Percentiles rank a stretch among this genome's conserved stretches.
These are phyloP conservation scores for Andrena bicolor DNA, from an alignment of 2,888 invertebrate species.

Conservation along the genomic window DNA sequence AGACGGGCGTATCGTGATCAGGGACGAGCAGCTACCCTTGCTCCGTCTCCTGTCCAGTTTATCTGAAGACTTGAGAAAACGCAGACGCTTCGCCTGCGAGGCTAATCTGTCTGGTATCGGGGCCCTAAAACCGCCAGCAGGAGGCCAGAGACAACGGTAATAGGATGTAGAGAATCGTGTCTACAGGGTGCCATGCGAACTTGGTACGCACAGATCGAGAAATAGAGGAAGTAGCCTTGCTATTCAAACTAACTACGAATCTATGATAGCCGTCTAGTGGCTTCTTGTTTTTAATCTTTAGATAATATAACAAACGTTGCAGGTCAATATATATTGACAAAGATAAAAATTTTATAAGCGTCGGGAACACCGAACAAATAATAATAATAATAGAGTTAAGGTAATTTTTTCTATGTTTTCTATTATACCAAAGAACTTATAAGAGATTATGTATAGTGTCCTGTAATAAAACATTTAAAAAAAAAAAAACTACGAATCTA, in stretches of 20 bases:
- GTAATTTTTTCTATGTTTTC: too few relatives aligned
- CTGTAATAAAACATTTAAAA: too few relatives aligned
- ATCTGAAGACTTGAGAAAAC: conserved; percentile 74
- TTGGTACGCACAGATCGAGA: conserved; percentile 17
- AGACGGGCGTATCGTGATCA: conserved; percentile 31
- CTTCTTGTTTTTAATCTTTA: too few relatives aligned
- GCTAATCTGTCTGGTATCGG: conserved; percentile 74
- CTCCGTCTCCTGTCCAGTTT: conserved; percentile 58
- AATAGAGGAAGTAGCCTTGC: conserved; percentile 18
- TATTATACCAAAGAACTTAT: too few relatives aligned
- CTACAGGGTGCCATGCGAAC: conserved; percentile 42
- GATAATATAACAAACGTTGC: too few relatives aligned
- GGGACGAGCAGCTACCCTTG: conserved; percentile 53
- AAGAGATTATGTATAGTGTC: too few relatives aligned
- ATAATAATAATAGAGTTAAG: too few relatives aligned
- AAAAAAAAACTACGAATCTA: too few relatives aligned
- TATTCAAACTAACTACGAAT: background rate
- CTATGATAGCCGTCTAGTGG: too few relatives aligned
- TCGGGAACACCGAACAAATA: too few relatives aligned
- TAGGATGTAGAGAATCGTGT: conserved; percentile 50
- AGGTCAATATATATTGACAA: too few relatives aligned
- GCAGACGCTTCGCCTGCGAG: conserved; percentile 71
- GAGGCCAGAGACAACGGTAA: conserved; percentile 70
- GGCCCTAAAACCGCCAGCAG: conserved; percentile 70
- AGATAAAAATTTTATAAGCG: too few relatives aligned